Evolutionary conservation across 2,113 vertebrate species (phyloP).

Genomic region (Chloropsis cyanopogon): DNA sequence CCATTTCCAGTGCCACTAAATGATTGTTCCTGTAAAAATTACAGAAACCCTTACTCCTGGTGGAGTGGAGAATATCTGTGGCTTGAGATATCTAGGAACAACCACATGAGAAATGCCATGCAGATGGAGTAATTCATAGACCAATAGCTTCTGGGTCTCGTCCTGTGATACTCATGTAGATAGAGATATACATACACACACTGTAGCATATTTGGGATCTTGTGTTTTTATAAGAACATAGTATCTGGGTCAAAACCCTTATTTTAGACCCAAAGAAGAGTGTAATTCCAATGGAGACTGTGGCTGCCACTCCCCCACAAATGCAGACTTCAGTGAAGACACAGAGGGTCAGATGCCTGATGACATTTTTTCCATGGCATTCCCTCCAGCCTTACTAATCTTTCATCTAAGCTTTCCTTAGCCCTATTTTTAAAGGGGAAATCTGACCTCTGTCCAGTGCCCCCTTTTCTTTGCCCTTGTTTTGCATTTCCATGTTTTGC

Average conservation of each 20-base stretch:
- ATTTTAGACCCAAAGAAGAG: constrained; percentile 48
- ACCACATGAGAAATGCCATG: background rate
- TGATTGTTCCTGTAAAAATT: background rate
- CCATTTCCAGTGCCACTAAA: background rate
- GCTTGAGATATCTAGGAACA: background rate
- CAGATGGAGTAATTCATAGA: background rate
- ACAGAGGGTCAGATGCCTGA: constrained; percentile 23
- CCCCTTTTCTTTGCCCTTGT: constrained; percentile 65
- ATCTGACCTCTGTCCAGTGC: constrained; percentile 64
- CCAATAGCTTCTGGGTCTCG: background rate
- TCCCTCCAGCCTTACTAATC: constrained; percentile 67
- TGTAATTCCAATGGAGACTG: background rate
- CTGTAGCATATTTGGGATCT: background rate
- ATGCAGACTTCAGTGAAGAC: constrained; percentile 37
- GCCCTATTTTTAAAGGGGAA: constrained; percentile 70
- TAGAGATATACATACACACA: background rate
- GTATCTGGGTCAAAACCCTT: constrained; percentile 24
- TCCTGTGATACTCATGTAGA: background rate
- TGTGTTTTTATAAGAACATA: constrained; percentile 58
- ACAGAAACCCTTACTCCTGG: background rate
- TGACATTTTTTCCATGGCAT: constrained; percentile 66
- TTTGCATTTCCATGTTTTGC: constrained; percentile 45
- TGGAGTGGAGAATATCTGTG: background rate
- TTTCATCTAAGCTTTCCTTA: constrained; percentile 69
- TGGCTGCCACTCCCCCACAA: constrained; percentile 41